Conservation (phyloP, 2,113 vertebrate species). For the Tachycineta bicolor region DNA sequence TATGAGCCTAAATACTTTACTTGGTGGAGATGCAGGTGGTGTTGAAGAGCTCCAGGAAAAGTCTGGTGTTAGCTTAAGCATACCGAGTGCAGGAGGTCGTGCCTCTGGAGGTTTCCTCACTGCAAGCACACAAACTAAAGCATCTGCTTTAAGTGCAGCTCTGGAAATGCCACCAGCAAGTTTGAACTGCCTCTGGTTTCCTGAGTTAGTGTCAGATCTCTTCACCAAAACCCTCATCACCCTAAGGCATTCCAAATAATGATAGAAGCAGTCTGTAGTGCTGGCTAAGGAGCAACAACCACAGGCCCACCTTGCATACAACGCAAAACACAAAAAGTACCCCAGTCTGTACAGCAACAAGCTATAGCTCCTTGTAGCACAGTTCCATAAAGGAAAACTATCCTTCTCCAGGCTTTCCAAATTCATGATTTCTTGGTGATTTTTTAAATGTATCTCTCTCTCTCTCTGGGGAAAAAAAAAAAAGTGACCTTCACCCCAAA, state of each 20-base stretch:
- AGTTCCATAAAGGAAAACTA: not conserved
- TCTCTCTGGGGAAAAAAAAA: not conserved
- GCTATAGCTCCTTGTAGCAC: not conserved
- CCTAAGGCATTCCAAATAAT: not conserved
- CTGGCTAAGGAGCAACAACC: not conserved
- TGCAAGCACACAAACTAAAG: not conserved
- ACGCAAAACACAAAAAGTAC: not conserved
- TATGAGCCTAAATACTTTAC: not conserved
- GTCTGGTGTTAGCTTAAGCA: not conserved
- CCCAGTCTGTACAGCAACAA: not conserved
- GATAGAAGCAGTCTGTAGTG: not conserved
- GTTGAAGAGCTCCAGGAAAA: not conserved
- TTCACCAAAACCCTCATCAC: not conserved
- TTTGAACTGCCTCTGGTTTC: not conserved
- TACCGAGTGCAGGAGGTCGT: not conserved
- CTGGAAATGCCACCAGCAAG: not conserved
- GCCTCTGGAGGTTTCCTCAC: not conserved
- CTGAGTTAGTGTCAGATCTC: not conserved
- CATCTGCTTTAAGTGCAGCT: not conserved
- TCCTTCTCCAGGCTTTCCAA: not conserved
- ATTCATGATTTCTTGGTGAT: not conserved
- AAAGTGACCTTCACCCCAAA: not conserved
- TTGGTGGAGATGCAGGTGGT: not conserved
- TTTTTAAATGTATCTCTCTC: not conserved
- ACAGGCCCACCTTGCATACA: not conserved